phyloP scores from a whole-genome alignment of 2,113 vertebrate species.

The Tylochromis polylepis region DNA sequence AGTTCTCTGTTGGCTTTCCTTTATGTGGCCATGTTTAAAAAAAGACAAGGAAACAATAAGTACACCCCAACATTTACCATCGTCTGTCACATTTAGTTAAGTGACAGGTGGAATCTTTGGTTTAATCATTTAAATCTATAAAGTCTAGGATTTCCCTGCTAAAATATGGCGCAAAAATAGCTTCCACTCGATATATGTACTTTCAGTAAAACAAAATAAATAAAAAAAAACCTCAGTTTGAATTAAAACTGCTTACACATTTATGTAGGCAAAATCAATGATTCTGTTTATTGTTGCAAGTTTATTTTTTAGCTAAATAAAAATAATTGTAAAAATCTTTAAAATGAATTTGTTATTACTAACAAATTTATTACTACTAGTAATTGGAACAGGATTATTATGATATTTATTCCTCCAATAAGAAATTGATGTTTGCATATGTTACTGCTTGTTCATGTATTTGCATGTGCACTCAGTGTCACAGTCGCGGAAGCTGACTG shows the following conservation, averaged over 20 bases:
- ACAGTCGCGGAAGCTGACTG: no score
- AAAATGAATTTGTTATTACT: background rate
- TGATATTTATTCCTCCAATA: background rate
- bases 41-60: background rate
- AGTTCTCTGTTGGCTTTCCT: background rate
- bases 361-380: background rate
- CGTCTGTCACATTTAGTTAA: background rate
- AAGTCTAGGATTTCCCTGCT: background rate
- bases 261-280: background rate
- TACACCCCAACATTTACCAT: background rate
- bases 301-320: background rate
- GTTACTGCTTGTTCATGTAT: background rate
- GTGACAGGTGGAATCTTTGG: background rate
- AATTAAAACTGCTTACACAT: background rate
- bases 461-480: background rate
- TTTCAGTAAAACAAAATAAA: background rate
- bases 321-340: background rate
- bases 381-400: background rate
- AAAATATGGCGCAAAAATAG: background rate
- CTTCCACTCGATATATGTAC: background rate
- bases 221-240: background rate
- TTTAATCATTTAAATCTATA: background rate
- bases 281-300: background rate
- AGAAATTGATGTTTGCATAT: background rate
- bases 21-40: background rate